These are phyloP conservation scores for Colistium nudipinnis DNA, from an alignment of 2,113 vertebrate species.

Conservation along the genomic window DNA sequence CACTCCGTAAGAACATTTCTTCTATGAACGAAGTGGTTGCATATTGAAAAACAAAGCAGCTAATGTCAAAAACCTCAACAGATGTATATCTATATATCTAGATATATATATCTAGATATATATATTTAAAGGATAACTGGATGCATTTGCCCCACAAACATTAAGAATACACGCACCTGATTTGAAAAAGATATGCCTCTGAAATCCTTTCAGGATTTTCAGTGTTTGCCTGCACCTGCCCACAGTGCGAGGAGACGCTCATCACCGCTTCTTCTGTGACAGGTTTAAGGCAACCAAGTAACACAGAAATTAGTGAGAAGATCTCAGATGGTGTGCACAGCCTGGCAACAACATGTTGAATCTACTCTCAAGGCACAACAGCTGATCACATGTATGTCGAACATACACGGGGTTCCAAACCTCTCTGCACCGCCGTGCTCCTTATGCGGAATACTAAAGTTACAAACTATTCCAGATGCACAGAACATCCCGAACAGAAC, in stretches of 20 bases:
- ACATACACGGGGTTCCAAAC: slow-evolving; percentile 82
- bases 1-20: slow-evolving; percentile 83
- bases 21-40: slow-evolving; percentile 98
- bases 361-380: slow-evolving; percentile 99
- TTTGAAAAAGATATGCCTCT: slow-evolving; percentile 66
- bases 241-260: slow-evolving; percentile 3
- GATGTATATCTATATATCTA: slow-evolving; percentile 66
- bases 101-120: slow-evolving; percentile 66
- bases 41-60: slow-evolving; percentile 99
- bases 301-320: slow-evolving; percentile 46
- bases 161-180: slow-evolving; percentile 88
- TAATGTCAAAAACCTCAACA: slow-evolving; percentile 91
- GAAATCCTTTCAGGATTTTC: slow-evolving; percentile 55
- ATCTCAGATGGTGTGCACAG: slow-evolving; percentile 75
- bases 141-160: slow-evolving; percentile 83
- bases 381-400: slow-evolving; percentile 93
- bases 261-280: slow-evolving; percentile 5
- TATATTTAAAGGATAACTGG: slow-evolving; percentile 79
- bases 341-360: slow-evolving; percentile 94
- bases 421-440: slow-evolving; percentile 55
- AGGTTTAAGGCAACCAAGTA: slow-evolving; percentile 3
- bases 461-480: slow-evolving; percentile 59
- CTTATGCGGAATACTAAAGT: slow-evolving; percentile 55
- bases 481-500: slow-evolving; percentile 45
- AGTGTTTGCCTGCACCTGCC: slow-evolving; percentile 28